Evolutionary conservation across 1,140 invertebrate genomes (phyloP), one percentile per base, ranked within the genome.

Genomic region (Streblospio benedicti): DNA sequence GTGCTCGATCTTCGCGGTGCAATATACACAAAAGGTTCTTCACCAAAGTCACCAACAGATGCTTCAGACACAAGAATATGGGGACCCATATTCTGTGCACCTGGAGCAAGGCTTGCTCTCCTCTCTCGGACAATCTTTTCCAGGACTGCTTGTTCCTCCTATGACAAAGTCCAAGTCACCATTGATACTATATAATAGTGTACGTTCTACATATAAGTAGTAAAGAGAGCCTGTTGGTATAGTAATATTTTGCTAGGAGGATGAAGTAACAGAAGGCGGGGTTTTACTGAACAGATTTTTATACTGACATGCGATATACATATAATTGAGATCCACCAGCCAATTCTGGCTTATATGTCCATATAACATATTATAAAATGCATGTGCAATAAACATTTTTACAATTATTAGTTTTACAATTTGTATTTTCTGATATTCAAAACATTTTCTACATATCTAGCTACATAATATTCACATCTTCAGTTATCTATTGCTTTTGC

Each of bases 51-150:
- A 20, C 38, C 18, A 9, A 55, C 28, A 33, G 59, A 61, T 1
- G 59, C 59, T 27, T 45, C 51, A 2, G 59, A 61, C 9, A 61
- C 59, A 23, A 38, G 35, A 41, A 61, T 61, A 41, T 61, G 59
- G 23, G 44, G 62, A 35, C 31, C 32, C 27, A 5, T 28, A 12
- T 27, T 23, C 41, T 5, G n/a, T 4, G 57, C 31, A 6, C 59
- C 30, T 4, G 49, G 52, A 31, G 33, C 47, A 16, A 63, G 35
- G 30, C 62, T 63, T 1, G 49, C 57, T 28, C 59, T 52, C 30
- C 62, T 50, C 3, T 60, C 62, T 3, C 38, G 20, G 6, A 63
- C 52, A 16, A 59, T 54, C 14, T 60, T 59, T 9, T 60, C 57
- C 43, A 63, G 38, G 4, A 54, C 58, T 12, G 41, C 35, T 16